Evolutionary conservation across 1,140 invertebrate genomes (phyloP), one percentile per base, ranked within the genome.

Genomic region (Lucilia sericata): DNA sequence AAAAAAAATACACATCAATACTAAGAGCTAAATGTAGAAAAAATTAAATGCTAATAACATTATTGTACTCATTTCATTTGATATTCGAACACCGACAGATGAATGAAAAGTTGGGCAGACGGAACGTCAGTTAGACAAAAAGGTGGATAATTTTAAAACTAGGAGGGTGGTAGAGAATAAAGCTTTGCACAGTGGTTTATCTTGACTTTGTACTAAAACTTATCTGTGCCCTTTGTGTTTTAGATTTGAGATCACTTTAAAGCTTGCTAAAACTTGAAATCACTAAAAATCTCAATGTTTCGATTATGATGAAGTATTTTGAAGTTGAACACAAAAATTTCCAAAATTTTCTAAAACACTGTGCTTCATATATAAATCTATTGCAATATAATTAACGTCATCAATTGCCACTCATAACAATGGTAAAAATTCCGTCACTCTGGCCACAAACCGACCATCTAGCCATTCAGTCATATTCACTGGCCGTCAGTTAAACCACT

Each of bases 11-110:
- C 5, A 42, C 42, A 42, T 42, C 42, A 78, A 80, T 2, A 80
- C n/a, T n/a, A n/a, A n/a, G n/a, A n/a, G n/a, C n/a, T n/a, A n/a
- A n/a, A n/a, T n/a, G n/a, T n/a, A n/a, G n/a, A n/a, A 25, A 80
- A 70, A 80, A 80, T 80, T 80, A 80, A 80, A 80, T 80, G 76
- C 76, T 80, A 80, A 80, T 80, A 80, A 80, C 76, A 80, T 80
- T 80, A 80, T 80, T 80, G 76, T 80, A 80, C 42, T 70, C 65
- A 70, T 70, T 70, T 25, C 65, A 70, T 70, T 70, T 70, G 65
- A 70, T 70, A 70, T 21, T 70, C 65, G 21, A 8, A 21, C 21
- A 70, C 10, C n/a, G n/a, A 21, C 65, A 19, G 65, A 55, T 55
- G 51, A 14, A 49, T 19, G 17, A 19, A 13, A 65, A 19, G 17